A percentile compares a stretch with the other conserved stretches of the same genome.
Conservation (phyloP, 2,113 vertebrate genomes). For the Poecile atricapillus region DNA sequence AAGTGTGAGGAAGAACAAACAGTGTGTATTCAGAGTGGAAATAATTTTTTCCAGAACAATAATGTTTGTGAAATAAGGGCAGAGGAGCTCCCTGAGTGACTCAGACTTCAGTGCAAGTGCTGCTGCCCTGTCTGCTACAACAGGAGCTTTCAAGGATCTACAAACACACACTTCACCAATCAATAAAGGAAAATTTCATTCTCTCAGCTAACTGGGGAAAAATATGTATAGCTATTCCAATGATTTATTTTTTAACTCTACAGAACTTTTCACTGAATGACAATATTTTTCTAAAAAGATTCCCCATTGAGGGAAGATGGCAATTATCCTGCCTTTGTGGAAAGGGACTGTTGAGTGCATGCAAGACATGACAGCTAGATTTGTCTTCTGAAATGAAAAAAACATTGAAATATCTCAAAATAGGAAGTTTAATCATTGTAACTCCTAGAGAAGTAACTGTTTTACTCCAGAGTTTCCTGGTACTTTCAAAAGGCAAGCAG, state of each 20-base stretch:
- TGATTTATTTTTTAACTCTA: neutral
- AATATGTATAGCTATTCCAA: neutral
- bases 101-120: neutral
- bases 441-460: neutral
- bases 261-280: neutral
- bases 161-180: neutral
- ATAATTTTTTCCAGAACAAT: neutral
- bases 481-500: neutral
- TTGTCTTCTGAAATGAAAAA: neutral
- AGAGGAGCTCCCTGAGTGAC: neutral
- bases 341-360: neutral
- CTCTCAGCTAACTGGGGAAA: neutral
- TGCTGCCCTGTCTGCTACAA: neutral
- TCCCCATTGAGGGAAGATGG: neutral
- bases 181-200: neutral
- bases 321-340: neutral
- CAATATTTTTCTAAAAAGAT: neutral
- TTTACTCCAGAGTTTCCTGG: neutral
- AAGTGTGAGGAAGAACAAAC: neutral
- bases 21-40: neutral
- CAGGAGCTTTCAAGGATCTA: neutral
- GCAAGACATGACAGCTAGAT: neutral
- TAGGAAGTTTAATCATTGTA: neutral
- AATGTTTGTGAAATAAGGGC: neutral
- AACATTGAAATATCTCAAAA: neutral